These are phyloP conservation scores for Gallinago nigripennis DNA, from an alignment of 2,797 vertebrate genomes.

Conservation along the genomic window DNA sequence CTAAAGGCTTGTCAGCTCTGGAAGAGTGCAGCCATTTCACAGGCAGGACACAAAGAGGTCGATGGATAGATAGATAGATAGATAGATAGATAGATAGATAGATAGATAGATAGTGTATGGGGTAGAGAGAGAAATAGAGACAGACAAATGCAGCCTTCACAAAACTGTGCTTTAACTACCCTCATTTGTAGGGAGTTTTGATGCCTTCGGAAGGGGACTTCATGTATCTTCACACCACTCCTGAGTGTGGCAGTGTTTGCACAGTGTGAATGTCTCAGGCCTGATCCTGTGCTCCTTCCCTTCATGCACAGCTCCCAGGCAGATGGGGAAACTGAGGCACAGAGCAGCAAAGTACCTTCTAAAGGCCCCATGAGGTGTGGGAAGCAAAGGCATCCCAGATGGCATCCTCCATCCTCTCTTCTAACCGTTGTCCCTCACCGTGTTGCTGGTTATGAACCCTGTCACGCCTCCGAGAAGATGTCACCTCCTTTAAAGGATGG, in stretches of 20 bases:
- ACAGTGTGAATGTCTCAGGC: conserved; percentile 26
- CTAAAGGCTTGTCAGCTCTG: background rate
- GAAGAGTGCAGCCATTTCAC: background rate
- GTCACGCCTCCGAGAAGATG: background rate
- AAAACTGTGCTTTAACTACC: background rate
- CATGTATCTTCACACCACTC: conserved; percentile 52
- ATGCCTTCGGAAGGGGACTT: conserved; percentile 7
- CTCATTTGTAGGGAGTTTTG: fast-evolving
- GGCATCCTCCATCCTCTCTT: background rate
- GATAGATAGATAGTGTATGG: background rate
- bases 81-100: background rate
- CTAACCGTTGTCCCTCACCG: fast-evolving
- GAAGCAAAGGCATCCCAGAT: background rate
- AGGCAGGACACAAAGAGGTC: too few species aligned
- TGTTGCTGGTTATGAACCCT: fast-evolving
- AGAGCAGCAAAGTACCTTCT: background rate
- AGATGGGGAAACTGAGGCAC: conserved; percentile 56
- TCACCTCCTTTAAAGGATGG: background rate
- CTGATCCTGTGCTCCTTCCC: background rate
- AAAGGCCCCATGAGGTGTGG: fast-evolving
- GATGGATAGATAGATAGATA: fast-evolving
- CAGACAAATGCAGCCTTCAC: background rate
- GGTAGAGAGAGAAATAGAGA: background rate
- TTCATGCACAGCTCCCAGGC: background rate
- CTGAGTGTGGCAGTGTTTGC: conserved; percentile 65